A percentile compares a stretch with the other conserved stretches of the same genome.
Conservation (phyloP, 2,113 vertebrate genomes). For the Chaetura pelagica region DNA sequence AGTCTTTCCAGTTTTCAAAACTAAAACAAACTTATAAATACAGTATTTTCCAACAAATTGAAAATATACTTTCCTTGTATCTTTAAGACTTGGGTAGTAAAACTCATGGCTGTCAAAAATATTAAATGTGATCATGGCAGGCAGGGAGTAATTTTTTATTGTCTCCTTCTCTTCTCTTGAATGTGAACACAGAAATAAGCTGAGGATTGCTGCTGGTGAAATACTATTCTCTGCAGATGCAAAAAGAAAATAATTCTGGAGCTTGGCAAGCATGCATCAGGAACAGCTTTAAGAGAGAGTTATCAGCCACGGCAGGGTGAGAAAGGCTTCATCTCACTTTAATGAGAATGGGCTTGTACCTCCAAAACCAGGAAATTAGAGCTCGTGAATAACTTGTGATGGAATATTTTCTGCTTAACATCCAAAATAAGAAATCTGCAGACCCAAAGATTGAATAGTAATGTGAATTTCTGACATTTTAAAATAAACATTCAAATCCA, state of each 20-base stretch:
- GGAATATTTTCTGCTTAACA: background rate
- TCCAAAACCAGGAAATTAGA: background rate
- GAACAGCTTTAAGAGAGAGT: background rate
- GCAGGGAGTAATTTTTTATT: background rate
- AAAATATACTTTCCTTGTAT: background rate
- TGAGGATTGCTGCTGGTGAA: background rate
- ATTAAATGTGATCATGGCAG: background rate
- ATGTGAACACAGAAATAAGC: background rate
- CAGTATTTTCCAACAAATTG: background rate
- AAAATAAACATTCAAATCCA: background rate
- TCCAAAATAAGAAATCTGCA: background rate
- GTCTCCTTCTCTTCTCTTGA: background rate
- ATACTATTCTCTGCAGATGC: background rate
- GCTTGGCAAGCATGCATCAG: background rate
- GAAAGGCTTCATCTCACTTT: background rate
- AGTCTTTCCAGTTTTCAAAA: background rate
- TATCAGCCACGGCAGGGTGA: background rate
- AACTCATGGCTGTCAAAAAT: background rate
- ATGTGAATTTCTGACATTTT: background rate
- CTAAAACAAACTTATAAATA: background rate
- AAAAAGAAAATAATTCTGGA: background rate
- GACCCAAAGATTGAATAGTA: background rate
- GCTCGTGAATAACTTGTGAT: background rate
- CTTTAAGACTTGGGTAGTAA: background rate
- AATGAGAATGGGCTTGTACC: background rate